Evolutionary conservation across 2,113 vertebrate genomes (phyloP).

Genomic region (Xenopus tropicalis): UCB_Xtro_10.0 CM004444.2:179636001-179636500

Average conservation of each 20-base stretch:
- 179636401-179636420: slow-evolving; percentile 53
- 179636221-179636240: slow-evolving; percentile 83
- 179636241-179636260: slow-evolving; percentile 82
- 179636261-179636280: slow-evolving; percentile 60
- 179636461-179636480: slow-evolving; percentile 55
- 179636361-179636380: no score
- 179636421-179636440: slow-evolving; percentile 72
- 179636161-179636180: slow-evolving; percentile 97
- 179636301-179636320: background rate
- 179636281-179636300: background rate
- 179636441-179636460: slow-evolving; percentile 64
- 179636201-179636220: slow-evolving; percentile 83
- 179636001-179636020: no score
- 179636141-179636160: slow-evolving; percentile 65
- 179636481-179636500: slow-evolving; percentile 58
- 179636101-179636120: no score
- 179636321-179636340: no score
- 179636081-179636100: no score
- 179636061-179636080: no score
- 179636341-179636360: no score
- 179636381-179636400: no score
- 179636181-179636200: slow-evolving; percentile 93
- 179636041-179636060: no score
- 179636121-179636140: no score
- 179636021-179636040: no score